A percentile compares a stretch with the other conserved stretches of the same genome.
phyloP scores from a whole-genome alignment of 1,140 invertebrate genomes.

The Penaeus japonicus region DNA sequence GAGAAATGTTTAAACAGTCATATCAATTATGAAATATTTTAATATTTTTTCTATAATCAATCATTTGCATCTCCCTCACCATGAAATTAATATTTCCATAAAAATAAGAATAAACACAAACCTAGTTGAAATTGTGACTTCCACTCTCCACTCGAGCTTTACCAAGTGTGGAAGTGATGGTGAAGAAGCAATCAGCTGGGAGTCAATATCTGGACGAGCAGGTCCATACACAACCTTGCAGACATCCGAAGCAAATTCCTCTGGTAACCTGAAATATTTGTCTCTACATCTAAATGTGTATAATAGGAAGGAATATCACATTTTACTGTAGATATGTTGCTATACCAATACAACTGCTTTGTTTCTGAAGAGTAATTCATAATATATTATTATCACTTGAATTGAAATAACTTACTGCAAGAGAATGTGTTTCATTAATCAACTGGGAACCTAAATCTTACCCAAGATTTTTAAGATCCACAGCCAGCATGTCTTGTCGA shows the following conservation, averaged over 20 bases:
- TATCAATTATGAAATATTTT: too few relatives aligned
- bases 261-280: conserved; percentile 19
- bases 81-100: too few relatives aligned
- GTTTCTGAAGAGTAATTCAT: too few relatives aligned
- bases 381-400: too few relatives aligned
- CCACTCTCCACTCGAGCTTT: conserved; percentile 37
- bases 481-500: conserved; percentile 19
- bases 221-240: conserved; percentile 35
- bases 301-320: background rate
- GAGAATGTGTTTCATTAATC: background rate
- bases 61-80: too few relatives aligned
- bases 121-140: conserved; percentile 49
- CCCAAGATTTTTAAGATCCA: conserved; percentile 36
- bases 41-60: background rate
- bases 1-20: background rate
- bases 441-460: background rate
- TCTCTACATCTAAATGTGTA: background rate
- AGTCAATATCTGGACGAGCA: conserved; percentile 39
- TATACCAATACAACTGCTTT: background rate
- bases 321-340: too few relatives aligned
- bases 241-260: conserved; percentile 37
- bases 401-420: too few relatives aligned
- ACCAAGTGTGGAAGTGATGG: conserved; percentile 27
- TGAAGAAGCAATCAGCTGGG: background rate
- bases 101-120: background rate